Evolutionary conservation across 2,113 vertebrate genomes (phyloP).

Genomic region (Asarcornis scutulata): DNA sequence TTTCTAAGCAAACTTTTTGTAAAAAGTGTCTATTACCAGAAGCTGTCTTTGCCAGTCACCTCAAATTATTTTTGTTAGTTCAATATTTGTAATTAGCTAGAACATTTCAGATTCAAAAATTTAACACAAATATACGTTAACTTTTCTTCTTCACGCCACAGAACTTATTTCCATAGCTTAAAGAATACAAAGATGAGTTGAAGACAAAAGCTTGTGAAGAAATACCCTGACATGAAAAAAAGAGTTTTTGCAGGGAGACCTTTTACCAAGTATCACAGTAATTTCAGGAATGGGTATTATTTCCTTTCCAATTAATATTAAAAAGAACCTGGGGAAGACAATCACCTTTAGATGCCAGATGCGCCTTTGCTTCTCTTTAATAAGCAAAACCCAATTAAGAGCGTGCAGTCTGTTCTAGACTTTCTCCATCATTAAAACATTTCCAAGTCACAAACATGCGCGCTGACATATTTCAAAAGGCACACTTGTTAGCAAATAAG

Average conservation of each 20-base stretch:
- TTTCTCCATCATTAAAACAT: not conserved
- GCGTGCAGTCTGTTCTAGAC: not conserved
- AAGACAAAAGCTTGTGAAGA: not conserved
- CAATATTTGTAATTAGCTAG: not conserved
- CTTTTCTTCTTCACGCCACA: not conserved
- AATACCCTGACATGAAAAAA: not conserved
- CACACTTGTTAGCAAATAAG: not conserved
- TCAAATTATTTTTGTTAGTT: not conserved
- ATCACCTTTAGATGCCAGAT: not conserved
- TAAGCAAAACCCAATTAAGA: not conserved
- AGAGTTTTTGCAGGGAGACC: not conserved
- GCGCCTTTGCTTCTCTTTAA: not conserved
- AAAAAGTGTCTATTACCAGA: not conserved
- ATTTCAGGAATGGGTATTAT: not conserved
- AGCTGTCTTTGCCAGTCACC: not conserved
- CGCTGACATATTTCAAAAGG: not conserved
- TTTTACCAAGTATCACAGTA: not conserved
- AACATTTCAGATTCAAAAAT: not conserved
- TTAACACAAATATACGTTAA: not conserved
- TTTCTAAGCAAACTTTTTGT: not conserved
- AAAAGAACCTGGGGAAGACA: not conserved
- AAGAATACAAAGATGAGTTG: not conserved
- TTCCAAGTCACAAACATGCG: not conserved
- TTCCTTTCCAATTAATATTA: not conserved
- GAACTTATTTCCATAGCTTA: not conserved